Evolutionary conservation across 1,140 invertebrate species (phyloP).

Genomic region (Zaprionus ghesquierei): DNA sequence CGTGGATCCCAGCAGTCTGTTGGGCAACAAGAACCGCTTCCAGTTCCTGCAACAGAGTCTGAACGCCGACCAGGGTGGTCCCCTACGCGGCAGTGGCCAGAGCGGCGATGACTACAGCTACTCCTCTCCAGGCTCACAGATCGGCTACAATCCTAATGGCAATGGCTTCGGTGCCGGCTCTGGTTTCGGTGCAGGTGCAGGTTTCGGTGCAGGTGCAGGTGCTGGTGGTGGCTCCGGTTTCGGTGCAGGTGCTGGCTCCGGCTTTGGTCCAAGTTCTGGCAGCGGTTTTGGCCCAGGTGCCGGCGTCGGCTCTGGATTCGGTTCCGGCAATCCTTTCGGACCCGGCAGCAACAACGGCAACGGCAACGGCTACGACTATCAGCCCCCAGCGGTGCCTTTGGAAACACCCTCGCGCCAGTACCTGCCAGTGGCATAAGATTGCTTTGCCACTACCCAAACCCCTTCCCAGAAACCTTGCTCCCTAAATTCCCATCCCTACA

Average conservation of each 20-base stretch:
- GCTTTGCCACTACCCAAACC: not conserved
- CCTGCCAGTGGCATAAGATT: constrained; percentile 68
- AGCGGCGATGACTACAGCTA: constrained; percentile 78
- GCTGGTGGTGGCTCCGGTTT: not conserved
- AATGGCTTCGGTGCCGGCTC: not conserved
- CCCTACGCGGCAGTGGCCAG: constrained; percentile 69
- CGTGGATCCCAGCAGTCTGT: constrained; percentile 63
- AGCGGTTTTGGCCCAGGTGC: not conserved
- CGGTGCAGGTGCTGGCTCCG: not conserved
- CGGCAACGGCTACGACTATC: constrained; percentile 62
- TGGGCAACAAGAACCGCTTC: constrained; percentile 78
- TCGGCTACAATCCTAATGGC: constrained; percentile 12
- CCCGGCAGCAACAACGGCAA: constrained; percentile 33
- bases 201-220: not conserved
- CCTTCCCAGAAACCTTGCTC: not conserved
- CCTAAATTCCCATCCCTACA: not conserved
- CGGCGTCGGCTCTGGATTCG: not conserved
- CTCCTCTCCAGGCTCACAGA: constrained; percentile 20
- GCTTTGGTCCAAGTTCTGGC: not conserved
- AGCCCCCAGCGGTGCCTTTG: constrained; percentile 44
- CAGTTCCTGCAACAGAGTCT: constrained; percentile 77
- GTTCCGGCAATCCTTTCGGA: constrained; percentile 29
- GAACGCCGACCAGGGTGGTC: constrained; percentile 55
- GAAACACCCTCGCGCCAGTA: constrained; percentile 64
- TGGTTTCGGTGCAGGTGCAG: not conserved